Percentiles rank a stretch among this genome's conserved stretches.
phyloP scores from a whole-genome alignment of 2,113 vertebrate genomes.

The Corythornis cristatus region DNA sequence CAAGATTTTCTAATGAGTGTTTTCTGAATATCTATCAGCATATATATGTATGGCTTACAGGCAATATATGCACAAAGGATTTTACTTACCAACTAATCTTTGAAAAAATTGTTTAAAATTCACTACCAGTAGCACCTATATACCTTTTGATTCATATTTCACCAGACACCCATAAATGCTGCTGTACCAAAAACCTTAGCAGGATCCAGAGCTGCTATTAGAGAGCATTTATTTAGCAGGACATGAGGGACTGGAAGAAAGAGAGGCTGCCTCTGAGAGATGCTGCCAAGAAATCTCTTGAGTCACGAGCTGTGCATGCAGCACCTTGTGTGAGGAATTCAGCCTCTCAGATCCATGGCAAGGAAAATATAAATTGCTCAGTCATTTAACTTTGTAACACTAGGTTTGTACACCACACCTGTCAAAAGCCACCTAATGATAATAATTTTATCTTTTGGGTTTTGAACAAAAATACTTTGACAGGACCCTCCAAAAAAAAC shows the following conservation, averaged over 20 bases:
- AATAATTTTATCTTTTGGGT: neutral
- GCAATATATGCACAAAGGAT: neutral
- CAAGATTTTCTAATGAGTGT: neutral
- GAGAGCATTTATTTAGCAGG: neutral
- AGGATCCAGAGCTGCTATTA: neutral
- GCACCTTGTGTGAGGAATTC: neutral
- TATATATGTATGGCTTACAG: neutral
- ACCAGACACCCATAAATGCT: neutral
- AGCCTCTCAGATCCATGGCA: neutral
- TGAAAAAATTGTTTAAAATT: neutral
- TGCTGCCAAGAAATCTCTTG: neutral
- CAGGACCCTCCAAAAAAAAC: neutral
- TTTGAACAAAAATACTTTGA: neutral
- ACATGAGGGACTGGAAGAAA: neutral
- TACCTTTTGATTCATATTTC: neutral
- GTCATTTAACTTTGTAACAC: neutral
- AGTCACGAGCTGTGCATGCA: fast-evolving
- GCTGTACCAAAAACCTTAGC: neutral
- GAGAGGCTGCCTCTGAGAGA: neutral
- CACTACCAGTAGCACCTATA: neutral
- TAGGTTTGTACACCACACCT: neutral
- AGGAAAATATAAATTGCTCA: neutral
- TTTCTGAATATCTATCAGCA: neutral
- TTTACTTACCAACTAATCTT: neutral
- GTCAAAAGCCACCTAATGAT: neutral